phyloP scores from a whole-genome alignment of 2,888 invertebrate species.

The Drosophila buzzatii region DNA sequence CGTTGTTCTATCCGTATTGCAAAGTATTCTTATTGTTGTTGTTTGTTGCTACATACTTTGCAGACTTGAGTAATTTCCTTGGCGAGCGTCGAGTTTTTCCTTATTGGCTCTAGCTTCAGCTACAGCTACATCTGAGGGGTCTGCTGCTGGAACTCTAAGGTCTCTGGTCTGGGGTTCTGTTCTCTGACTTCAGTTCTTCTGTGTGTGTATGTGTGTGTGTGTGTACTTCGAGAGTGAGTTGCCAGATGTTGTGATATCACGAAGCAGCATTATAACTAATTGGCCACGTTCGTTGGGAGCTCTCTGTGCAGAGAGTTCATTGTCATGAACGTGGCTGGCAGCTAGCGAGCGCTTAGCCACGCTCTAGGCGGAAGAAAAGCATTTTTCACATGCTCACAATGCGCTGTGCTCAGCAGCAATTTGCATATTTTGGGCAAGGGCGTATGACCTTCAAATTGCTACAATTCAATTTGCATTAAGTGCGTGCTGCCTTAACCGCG shows the following conservation, averaged over 20 bases:
- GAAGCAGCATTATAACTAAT: constrained; percentile 82
- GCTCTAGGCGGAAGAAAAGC: constrained; percentile 64
- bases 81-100: constrained; percentile 77
- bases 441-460: constrained; percentile 75
- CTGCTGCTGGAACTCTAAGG: constrained; percentile 43
- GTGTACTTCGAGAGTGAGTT: constrained; percentile 70
- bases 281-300: constrained; percentile 81
- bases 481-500: constrained; percentile 31
- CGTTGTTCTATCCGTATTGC: constrained; percentile 54
- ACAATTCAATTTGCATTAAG: constrained; percentile 69
- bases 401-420: constrained; percentile 37
- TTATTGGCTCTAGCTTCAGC: constrained; percentile 62
- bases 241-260: constrained; percentile 81
- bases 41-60: constrained; percentile 70
- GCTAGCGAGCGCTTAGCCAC: constrained; percentile 16
- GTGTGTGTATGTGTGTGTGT: constrained; percentile 25
- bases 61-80: constrained; percentile 79
- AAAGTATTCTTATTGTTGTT: constrained; percentile 54
- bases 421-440: constrained; percentile 73
- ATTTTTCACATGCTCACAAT: constrained; percentile 62
- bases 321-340: constrained; percentile 71
- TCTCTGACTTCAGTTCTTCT: constrained; percentile 41
- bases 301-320: constrained; percentile 74
- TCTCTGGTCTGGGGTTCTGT: constrained; percentile 40
- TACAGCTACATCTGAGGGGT: constrained; percentile 16